phyloP scores from a whole-genome alignment of 2,113 vertebrate species.

The Columba janthina region DNA sequence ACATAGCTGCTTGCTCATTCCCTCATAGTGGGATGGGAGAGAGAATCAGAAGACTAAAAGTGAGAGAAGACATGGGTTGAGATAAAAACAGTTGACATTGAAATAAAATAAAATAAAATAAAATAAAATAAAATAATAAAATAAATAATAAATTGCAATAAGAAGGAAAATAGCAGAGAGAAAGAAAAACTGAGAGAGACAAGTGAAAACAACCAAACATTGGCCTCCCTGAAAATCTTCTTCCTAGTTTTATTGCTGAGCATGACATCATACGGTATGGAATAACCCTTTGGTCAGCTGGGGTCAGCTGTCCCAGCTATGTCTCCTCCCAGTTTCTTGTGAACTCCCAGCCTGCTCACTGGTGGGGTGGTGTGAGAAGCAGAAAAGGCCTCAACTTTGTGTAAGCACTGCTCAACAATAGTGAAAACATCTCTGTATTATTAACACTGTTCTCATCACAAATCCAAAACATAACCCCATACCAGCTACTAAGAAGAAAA shows the following conservation, averaged over 20 bases:
- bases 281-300: neutral
- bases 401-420: neutral
- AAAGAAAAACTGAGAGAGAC: neutral
- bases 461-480: neutral
- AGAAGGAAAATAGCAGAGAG: neutral
- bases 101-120: neutral
- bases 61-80: neutral
- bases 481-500: neutral
- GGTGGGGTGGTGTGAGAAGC: neutral
- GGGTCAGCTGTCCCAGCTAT: neutral
- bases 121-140: neutral
- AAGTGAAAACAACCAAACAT: neutral
- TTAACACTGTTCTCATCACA: neutral
- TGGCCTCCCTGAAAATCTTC: neutral
- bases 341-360: rapidly evolving
- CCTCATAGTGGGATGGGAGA: rapidly evolving
- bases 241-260: neutral
- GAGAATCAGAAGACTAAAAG: neutral
- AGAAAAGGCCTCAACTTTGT: neutral
- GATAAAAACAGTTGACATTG: neutral
- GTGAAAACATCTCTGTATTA: neutral
- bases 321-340: neutral
- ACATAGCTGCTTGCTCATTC: rapidly evolving
- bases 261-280: too few relatives aligned
- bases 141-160: neutral